Percentiles rank a stretch among this genome's conserved stretches.
Conservation (phyloP, 2,113 vertebrate species). For the Beaufortia kweichowensis region DNA sequence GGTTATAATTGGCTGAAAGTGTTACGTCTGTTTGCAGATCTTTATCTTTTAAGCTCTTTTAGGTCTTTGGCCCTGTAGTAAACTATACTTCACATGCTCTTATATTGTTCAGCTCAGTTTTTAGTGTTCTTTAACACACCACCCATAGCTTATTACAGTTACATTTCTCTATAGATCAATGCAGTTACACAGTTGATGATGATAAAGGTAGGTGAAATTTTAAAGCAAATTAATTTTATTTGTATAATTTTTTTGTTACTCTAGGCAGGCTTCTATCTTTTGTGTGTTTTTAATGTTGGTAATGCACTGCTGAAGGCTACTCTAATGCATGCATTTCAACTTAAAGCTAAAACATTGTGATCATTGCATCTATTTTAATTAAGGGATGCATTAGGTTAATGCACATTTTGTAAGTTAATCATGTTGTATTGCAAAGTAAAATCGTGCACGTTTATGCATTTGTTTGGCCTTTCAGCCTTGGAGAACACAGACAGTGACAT, state of each 20-base stretch:
- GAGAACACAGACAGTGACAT: slow-evolving; percentile 62
- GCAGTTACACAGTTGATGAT: slow-evolving; percentile 30
- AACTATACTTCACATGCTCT: background rate
- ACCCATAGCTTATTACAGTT: slow-evolving; percentile 14
- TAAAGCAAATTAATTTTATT: slow-evolving; percentile 4
- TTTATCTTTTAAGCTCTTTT: background rate
- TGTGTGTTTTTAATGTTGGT: background rate
- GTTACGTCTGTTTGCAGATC: background rate
- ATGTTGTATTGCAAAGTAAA: background rate
- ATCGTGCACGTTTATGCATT: background rate
- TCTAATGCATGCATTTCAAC: slow-evolving; percentile 20
- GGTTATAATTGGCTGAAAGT: background rate
- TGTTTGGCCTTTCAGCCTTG: slow-evolving; percentile 53
- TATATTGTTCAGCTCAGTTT: background rate
- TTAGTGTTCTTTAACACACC: background rate
- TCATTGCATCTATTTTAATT: background rate
- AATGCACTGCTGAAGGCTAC: background rate
- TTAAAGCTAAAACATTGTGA: background rate
- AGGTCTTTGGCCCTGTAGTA: background rate
- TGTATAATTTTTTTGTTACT: background rate
- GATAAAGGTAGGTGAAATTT: slow-evolving; percentile 52
- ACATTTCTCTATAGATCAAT: slow-evolving; percentile 59
- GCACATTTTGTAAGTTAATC: background rate
- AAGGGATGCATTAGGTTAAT: background rate
- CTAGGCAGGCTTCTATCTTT: background rate